Conservation (phyloP, 37 sponge, comb jelly and placozoan species). For the Oopsacas minuta region DNA sequence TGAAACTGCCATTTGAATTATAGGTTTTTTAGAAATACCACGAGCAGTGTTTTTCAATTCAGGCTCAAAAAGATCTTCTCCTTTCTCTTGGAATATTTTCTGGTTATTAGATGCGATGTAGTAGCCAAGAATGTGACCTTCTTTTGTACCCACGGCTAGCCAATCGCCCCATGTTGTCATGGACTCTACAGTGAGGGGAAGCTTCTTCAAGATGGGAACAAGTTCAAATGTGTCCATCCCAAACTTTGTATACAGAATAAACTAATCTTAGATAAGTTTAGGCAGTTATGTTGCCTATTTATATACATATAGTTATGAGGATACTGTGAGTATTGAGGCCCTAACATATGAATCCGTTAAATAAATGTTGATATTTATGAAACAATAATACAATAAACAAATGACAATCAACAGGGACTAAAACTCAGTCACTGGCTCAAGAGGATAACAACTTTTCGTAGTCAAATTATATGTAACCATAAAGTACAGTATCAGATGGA, state of each 20-base stretch:
- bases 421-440: no score
- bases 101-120: neutral
- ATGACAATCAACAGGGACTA: no score
- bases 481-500: neutral
- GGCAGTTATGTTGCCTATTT: no score
- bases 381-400: no score
- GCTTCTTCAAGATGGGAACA: neutral
- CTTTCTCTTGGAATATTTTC: conserved; percentile 20
- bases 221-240: neutral
- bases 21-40: conserved; percentile 12
- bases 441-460: no score
- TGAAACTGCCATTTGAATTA: neutral
- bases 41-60: conserved; percentile 14
- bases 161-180: conserved; percentile 14
- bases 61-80: neutral
- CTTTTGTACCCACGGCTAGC: conserved; percentile 12
- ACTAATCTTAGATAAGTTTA: no score
- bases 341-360: no score
- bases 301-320: no score
- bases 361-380: no score
- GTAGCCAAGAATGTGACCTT: conserved; percentile 15
- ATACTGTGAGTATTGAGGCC: no score
- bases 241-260: no score
- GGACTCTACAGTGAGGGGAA: conserved; percentile 1
- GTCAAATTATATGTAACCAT: neutral